Conservation (phyloP, 1,140 invertebrate genomes). For the Zaprionus kolodkinae region DNA sequence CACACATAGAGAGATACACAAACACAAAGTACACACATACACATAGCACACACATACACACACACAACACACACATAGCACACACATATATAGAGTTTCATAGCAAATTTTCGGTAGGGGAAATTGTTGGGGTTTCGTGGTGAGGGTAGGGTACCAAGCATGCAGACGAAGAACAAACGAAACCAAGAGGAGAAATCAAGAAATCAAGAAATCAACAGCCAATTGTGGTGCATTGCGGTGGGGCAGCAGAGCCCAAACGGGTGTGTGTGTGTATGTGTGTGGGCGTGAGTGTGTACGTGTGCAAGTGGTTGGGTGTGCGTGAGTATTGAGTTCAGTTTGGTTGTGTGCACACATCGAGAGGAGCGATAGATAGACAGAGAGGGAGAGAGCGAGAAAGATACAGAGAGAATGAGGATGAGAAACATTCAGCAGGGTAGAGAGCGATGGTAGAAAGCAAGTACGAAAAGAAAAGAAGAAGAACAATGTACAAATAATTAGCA, state of each 20-base stretch:
- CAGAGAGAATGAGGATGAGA: slow-evolving; percentile 7
- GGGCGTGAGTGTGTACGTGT: slow-evolving; percentile 1
- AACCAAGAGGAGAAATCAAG: slow-evolving; percentile 36
- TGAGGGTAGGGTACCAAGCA: background rate
- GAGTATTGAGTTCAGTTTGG: slow-evolving; percentile 5
- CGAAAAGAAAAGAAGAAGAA: slow-evolving; percentile 45
- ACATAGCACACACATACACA: slow-evolving; percentile 23
- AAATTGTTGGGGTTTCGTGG: background rate
- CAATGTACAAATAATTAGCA: slow-evolving; percentile 70
- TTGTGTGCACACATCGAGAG: slow-evolving; percentile 26
- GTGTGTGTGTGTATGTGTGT: slow-evolving; percentile 29
- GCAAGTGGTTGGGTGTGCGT: slow-evolving; percentile 16
- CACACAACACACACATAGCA: slow-evolving; percentile 23
- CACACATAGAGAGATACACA: slow-evolving; percentile 22
- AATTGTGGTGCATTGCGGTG: slow-evolving; percentile 60
- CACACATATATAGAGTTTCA: slow-evolving; percentile 37
- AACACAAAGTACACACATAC: slow-evolving; percentile 21
- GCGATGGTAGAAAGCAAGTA: slow-evolving; percentile 26
- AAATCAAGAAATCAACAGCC: slow-evolving; percentile 78
- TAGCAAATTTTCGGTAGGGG: slow-evolving; percentile 26
- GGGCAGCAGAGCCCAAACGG: slow-evolving; percentile 6
- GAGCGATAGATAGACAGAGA: slow-evolving; percentile 8
- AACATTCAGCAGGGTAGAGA: slow-evolving; percentile 11
- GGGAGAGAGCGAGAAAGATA: slow-evolving; percentile 1
- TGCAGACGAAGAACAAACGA: slow-evolving; percentile 37